phyloP scores from a whole-genome alignment of 2,888 invertebrate genomes.

The Diarsia rubi region DNA sequence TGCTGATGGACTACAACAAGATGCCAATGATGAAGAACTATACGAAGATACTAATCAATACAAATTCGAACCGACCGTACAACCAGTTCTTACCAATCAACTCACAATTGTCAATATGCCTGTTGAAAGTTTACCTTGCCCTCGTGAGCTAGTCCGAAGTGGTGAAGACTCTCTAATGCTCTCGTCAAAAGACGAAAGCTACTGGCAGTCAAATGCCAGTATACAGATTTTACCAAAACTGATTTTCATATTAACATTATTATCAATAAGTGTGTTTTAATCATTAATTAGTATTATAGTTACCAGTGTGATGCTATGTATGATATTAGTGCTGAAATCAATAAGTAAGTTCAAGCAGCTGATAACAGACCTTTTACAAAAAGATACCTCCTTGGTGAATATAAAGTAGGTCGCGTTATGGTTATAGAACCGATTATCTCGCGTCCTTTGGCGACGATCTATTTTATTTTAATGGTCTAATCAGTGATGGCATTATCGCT shows the following conservation, averaged over 20 bases:
- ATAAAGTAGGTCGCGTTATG: conserved; percentile 39
- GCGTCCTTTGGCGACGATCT: conserved; percentile 39
- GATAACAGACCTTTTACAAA: conserved; percentile 18
- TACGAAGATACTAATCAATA: conserved; percentile 76
- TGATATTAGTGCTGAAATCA: conserved; percentile 42
- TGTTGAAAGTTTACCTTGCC: conserved; percentile 80
- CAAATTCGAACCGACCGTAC: conserved; percentile 78
- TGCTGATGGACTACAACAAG: conserved; percentile 73
- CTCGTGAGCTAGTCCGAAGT: conserved; percentile 77
- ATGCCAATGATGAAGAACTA: conserved; percentile 73
- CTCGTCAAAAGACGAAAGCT: conserved; percentile 85
- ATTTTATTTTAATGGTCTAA: conserved; percentile 43
- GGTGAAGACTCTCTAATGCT: conserved; percentile 87
- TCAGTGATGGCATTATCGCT: conserved; percentile 44
- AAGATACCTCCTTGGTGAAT: conserved; percentile 22
- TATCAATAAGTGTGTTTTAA: conserved; percentile 68
- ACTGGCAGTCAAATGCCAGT: conserved; percentile 80
- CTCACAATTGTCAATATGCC: conserved; percentile 79
- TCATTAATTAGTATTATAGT: conserved; percentile 24
- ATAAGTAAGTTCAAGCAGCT: conserved; percentile 29
- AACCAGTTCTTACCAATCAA: conserved; percentile 76
- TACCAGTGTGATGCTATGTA: conserved; percentile 52
- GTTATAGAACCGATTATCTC: conserved; percentile 47
- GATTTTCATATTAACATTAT: conserved; percentile 71
- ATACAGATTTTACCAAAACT: conserved; percentile 71